These are phyloP conservation scores for Pygocentrus nattereri DNA, from an alignment of 2,797 vertebrate species.

Conservation along the genomic window DNA sequence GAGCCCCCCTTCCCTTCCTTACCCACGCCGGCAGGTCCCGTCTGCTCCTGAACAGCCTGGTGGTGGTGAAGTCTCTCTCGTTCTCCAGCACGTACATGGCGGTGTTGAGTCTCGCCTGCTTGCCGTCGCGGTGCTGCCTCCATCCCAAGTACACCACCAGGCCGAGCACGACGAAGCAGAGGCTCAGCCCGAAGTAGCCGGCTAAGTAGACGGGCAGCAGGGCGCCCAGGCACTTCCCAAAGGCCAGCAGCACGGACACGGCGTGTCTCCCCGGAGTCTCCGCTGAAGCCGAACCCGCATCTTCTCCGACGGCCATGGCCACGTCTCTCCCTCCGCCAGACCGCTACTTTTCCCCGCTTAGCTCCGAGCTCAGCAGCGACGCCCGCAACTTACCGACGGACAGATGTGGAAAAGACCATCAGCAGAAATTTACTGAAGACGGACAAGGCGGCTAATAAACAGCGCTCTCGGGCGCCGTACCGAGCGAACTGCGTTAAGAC, in stretches of 20 bases:
- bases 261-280: slow-evolving; percentile 70
- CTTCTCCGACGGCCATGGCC: slow-evolving; percentile 70
- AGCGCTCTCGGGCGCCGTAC: neutral
- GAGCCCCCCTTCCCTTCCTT: slow-evolving; percentile 56
- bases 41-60: slow-evolving; percentile 68
- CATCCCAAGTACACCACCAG: slow-evolving; percentile 82
- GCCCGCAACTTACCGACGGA: neutral
- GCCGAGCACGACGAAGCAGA: slow-evolving; percentile 75
- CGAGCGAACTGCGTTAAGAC: neutral
- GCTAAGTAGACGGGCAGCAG: slow-evolving; percentile 84
- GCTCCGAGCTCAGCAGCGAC: neutral
- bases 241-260: slow-evolving; percentile 76
- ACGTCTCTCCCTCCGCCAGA: slow-evolving; percentile 38
- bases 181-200: slow-evolving; percentile 82
- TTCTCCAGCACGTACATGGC: slow-evolving; percentile 81
- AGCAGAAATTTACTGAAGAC: too few relatives aligned
- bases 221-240: slow-evolving; percentile 78
- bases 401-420: neutral
- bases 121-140: slow-evolving; percentile 79
- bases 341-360: neutral
- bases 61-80: slow-evolving; percentile 74
- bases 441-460: neutral
- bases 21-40: slow-evolving; percentile 82
- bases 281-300: slow-evolving; percentile 61
- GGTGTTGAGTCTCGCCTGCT: slow-evolving; percentile 74